Evolutionary conservation across 2,888 invertebrate species (phyloP), one percentile per base, ranked within the genome.

Genomic region (Busseola fusca): DNA sequence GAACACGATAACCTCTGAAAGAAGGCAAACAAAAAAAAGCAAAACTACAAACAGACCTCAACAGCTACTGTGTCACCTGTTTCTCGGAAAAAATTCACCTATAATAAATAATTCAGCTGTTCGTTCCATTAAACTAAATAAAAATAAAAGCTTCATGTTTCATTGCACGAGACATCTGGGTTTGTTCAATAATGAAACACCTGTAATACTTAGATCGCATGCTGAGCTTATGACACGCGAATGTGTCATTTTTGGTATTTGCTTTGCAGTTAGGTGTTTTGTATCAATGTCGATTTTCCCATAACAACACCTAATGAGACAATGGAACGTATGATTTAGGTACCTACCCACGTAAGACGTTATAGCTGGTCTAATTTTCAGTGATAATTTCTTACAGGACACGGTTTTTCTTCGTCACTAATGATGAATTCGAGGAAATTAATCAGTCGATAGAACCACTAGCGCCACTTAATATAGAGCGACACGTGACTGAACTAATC

Each of bases 171-270:
- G 66, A 73, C 73, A 70, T 54, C 70, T 64, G 64, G 65, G 74
- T 77, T 72, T 54, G 73, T 74, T 80, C 69, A 80, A 71, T 75
- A 74, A 70, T 67, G 69, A 69, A 73, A 75, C 83, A 78, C 81
- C 58, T 74, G 66, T 81, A 76, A 81, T 81, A 76, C 72, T 69
- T 76, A 62, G 74, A 83, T 85, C 76, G 85, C 85, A 85, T 85
- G 85, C 72, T 58, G 72, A 66, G 72, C n/a, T 48, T 59, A 72
- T 59, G 78, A 76, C 87, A 87, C 87, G 87, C 85, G 82, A 87
- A 81, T 79, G 57, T 72, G 76, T 81, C 82, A 84, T 87, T 87
- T 73, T 72, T 70, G 27, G 59, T 71, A 72, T 78, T 75, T 69
- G 67, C 64, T 78, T 62, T 69, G 52, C 45, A 65, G 30, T 30